Base-by-base conservation (phyloP, 53 echinoderm and acorn worm genomes). In the Stichopus horrens region DNA sequence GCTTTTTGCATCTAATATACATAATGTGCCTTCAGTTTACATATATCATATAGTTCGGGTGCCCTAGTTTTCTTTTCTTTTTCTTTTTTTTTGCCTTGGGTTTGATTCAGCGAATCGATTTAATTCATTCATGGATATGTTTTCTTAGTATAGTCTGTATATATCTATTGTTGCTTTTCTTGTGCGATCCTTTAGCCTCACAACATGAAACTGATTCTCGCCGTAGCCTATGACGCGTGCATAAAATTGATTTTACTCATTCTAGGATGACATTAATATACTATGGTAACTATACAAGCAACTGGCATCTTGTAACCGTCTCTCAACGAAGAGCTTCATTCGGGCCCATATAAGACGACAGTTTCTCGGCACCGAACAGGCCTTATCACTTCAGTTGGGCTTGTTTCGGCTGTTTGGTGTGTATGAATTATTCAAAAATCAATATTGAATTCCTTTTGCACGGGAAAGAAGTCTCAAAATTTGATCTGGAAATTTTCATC, bases 381-480 rank as follows among this genome's bases (percentile, higher is more conserved):
- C 71, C 71, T 71, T 71, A 18, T 71, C 18, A n/a, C 6, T 18
- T 20, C 14, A 20, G 6, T 16, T 16, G 71, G 5, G 6, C 18
- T 7, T 68, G 19, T 18, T 71, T 71, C 6, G 18, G 19, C 71
- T 16, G 71, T 71, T 18, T 71, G 71, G 6, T 37, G 37, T 37
- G 2, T 71, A 71, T 71, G 71, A 71, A 71, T 71, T 71, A 71
- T 71, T 71, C 71, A 71, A 71, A 71, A 71, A 71, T 71, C 71
- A 71, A 71, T 71, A 71, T 71, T 18, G 71, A 13, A 71, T 16
- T 71, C 71, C 18, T 18, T 18, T 71, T 71, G 71, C 14, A 20
- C 6, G 7, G 63, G 63, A 63, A 16, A 63, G 71, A 71, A 71
- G 71, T 71, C 71, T 71, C 19, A 20, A 37, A 71, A 71, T 71